These are phyloP conservation scores for Papilio xuthus DNA, from an alignment of 1,140 invertebrate species.

Conservation along the genomic window DNA sequence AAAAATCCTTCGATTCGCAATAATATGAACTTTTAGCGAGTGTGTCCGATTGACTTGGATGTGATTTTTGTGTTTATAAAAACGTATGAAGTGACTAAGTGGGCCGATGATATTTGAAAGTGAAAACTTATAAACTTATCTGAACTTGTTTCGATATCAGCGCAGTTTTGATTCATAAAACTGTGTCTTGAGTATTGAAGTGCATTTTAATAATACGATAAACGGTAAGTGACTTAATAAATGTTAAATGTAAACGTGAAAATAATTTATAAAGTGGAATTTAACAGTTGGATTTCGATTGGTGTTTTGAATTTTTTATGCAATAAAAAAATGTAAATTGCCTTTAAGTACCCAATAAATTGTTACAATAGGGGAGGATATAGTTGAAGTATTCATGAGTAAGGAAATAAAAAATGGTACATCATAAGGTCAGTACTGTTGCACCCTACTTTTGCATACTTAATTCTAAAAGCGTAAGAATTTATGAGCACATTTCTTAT, in stretches of 20 bases:
- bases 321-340: constrained; percentile 59
- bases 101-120: constrained; percentile 55
- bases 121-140: constrained; percentile 59
- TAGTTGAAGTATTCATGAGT: constrained; percentile 70
- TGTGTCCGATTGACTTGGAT: constrained; percentile 63
- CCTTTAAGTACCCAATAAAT: constrained; percentile 60
- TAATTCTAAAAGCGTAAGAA: constrained; percentile 41
- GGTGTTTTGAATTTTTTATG: constrained; percentile 12
- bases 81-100: constrained; percentile 60
- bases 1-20: constrained; percentile 59
- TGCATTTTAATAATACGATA: constrained; percentile 49
- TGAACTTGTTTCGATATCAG: constrained; percentile 73
- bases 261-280: constrained; percentile 37
- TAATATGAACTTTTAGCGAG: constrained; percentile 65
- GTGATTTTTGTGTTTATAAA: constrained; percentile 67
- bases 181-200: constrained; percentile 75
- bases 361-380: constrained; percentile 53
- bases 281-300: not conserved
- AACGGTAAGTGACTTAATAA: constrained; percentile 61
- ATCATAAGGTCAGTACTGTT: constrained; percentile 56
- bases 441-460: constrained; percentile 46
- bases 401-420: constrained; percentile 66
- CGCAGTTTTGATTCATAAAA: constrained; percentile 71
- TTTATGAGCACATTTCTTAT: not conserved
- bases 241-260: constrained; percentile 10